Base-by-base conservation (phyloP, 1,140 invertebrate species). In the Paramacrobiotus metropolitanus region DNA sequence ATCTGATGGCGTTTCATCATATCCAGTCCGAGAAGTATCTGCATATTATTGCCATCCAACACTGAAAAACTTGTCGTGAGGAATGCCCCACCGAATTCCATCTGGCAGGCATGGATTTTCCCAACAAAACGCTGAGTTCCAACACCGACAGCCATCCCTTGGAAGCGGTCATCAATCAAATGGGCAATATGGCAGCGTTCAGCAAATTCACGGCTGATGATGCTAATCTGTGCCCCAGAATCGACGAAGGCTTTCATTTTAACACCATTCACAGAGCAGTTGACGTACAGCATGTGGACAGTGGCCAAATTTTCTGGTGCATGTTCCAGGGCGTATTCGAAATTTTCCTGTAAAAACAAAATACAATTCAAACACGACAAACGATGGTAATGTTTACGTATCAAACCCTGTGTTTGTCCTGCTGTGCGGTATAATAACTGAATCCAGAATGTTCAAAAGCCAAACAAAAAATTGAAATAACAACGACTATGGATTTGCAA, bases 31-130 rank as follows among this genome's bases (percentile, higher is more conserved):
- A 98, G 75, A 21, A 98, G 74, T 88, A 98, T 95, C 69, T 98
- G 93, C 89, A 97, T 95, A 2, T 87, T 85, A 71, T 97, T 92
- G 65, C 96, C 85, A 71, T 94, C 86, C 24, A 98, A 75, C n/a
- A 98, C 90, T 29, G 88, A 92, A 74, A 98, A 98, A 2, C 91
- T 94, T 1, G 90, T 91, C 1, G 89, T 88, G 9, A 98, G 76
- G 74, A 88, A 91, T 69, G 89, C 87, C 65, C 83, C 83, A 65
- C 86, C 88, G 65, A 97, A 96, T 73, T 93, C 85, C 70, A 97
- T 87, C 73, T 96, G 89, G 64, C 76, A 76, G 75, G 64, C 62
- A 68, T 96, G 92, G 66, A 96, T 89, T 44, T 91, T 78, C 1
- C 93, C 93, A 61, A 96, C 84, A 67, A 98, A 96, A 68, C 82